These are phyloP conservation scores for Temnothorax curvispinosus DNA, from an alignment of 1,140 invertebrate species.

Conservation along the genomic window DNA sequence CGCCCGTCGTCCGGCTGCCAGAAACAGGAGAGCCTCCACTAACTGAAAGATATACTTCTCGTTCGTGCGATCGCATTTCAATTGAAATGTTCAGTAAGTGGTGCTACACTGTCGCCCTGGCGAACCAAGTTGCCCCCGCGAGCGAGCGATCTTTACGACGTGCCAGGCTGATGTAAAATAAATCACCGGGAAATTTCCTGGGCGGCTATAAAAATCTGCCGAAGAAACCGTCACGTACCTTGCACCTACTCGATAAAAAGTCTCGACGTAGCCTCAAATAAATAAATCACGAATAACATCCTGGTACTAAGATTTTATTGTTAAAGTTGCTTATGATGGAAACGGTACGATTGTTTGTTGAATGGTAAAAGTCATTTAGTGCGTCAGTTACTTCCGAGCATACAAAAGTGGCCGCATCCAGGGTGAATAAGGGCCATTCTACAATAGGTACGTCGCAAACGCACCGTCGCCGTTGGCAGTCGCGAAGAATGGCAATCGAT, in stretches of 20 bases:
- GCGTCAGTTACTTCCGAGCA: not conserved
- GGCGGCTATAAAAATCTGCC: slow-evolving; percentile 40
- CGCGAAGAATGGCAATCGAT: no score
- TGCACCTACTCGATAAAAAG: slow-evolving; percentile 50
- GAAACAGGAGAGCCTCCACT: slow-evolving; percentile 34
- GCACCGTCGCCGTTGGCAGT: no score
- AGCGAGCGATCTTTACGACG: slow-evolving; percentile 57
- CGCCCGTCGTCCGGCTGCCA: slow-evolving; percentile 54
- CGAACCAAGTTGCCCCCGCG: slow-evolving; percentile 31
- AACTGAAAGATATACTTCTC: slow-evolving; percentile 40
- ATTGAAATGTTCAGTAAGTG: slow-evolving; percentile 59
- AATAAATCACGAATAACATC: slow-evolving; percentile 41
- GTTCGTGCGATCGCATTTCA: slow-evolving; percentile 72
- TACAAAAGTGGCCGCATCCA: no score
- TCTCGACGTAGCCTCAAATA: slow-evolving; percentile 17
- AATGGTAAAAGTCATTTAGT: not conserved
- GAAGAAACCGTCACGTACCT: slow-evolving; percentile 50
- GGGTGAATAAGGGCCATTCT: no score
- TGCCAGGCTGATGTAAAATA: slow-evolving; percentile 65
- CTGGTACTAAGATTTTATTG: slow-evolving; percentile 1
- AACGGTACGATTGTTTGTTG: slow-evolving; percentile 12
- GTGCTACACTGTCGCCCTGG: slow-evolving; percentile 25
- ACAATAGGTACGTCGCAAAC: no score
- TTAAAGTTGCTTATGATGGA: slow-evolving; percentile 2
- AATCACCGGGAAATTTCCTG: slow-evolving; percentile 62